Evolutionary conservation across 2,888 invertebrate genomes (phyloP).

Genomic region (Trachelus troglodyta): DNA sequence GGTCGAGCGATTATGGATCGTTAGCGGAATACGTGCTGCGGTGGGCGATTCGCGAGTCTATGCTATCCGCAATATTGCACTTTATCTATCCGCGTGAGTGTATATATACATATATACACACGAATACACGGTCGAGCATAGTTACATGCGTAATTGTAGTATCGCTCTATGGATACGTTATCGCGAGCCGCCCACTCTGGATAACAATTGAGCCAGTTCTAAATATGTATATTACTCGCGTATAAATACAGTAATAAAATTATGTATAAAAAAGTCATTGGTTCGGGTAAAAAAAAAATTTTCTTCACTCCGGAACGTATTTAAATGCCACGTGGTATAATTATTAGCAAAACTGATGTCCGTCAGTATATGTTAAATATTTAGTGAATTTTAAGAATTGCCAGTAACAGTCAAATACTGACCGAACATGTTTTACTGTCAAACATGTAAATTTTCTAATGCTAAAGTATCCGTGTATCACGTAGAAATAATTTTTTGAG

Average conservation of each 20-base stretch:
- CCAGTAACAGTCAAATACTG: background rate
- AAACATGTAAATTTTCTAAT: background rate
- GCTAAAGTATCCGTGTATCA: background rate
- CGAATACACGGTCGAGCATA: background rate
- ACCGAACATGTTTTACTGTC: background rate
- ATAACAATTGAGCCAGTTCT: constrained; percentile 31
- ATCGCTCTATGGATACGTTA: constrained; percentile 24
- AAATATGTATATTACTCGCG: constrained; percentile 19
- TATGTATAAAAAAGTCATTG: background rate
- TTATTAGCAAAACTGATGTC: background rate
- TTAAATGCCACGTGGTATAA: background rate
- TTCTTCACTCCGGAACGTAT: background rate
- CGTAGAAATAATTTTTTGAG: background rate
- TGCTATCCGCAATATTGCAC: constrained; percentile 19
- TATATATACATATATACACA: constrained; percentile 19
- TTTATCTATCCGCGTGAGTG: constrained; percentile 23
- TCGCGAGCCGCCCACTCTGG: constrained; percentile 34
- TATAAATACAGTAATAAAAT: background rate
- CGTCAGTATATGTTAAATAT: background rate
- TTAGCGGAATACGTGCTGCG: constrained; percentile 32
- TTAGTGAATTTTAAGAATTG: background rate
- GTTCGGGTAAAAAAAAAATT: background rate
- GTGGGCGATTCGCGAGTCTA: constrained; percentile 24
- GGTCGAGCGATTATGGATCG: constrained; percentile 25
- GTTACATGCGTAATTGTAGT: background rate